These are phyloP conservation scores for Hucho hucho DNA, from an alignment of 2,113 vertebrate species.

Conservation along the genomic window DNA sequence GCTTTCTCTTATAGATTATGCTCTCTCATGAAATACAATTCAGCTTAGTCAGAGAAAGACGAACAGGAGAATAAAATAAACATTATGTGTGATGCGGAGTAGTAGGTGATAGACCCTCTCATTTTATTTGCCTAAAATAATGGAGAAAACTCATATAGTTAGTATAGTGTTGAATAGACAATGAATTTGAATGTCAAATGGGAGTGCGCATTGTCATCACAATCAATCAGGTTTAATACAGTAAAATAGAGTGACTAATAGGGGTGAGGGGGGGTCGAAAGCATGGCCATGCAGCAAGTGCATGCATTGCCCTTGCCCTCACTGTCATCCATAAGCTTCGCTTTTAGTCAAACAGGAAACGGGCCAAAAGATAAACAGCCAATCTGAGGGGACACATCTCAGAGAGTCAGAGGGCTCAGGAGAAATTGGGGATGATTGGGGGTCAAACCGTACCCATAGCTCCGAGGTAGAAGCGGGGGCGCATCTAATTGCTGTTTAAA, in stretches of 20 bases:
- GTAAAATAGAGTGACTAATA: conserved; percentile 11
- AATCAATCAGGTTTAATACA: conserved; percentile 6
- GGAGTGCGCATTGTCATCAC: background rate
- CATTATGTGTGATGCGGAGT: background rate
- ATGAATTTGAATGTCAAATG: background rate
- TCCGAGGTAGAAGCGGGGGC: conserved; percentile 35
- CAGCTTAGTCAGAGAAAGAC: background rate
- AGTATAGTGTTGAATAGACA: background rate
- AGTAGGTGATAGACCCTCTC: background rate
- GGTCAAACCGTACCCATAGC: conserved; percentile 51
- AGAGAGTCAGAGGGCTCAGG: conserved; percentile 32
- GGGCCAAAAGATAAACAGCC: conserved; percentile 58
- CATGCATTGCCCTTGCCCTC: conserved; percentile 34
- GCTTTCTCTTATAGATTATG: background rate
- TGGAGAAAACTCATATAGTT: background rate
- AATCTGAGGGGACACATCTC: conserved; percentile 30
- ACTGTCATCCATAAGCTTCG: conserved; percentile 26
- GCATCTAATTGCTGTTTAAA: conserved; percentile 57
- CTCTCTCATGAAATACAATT: background rate
- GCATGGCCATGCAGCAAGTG: conserved; percentile 37
- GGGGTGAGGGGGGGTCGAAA: conserved; percentile 14
- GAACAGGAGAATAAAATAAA: background rate
- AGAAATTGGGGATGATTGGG: conserved; percentile 58
- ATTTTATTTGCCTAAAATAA: background rate
- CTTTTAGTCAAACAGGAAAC: conserved; percentile 59